Evolutionary conservation across 1,140 invertebrate genomes (phyloP).

Genomic region (Drosophila tropicalis): DNA sequence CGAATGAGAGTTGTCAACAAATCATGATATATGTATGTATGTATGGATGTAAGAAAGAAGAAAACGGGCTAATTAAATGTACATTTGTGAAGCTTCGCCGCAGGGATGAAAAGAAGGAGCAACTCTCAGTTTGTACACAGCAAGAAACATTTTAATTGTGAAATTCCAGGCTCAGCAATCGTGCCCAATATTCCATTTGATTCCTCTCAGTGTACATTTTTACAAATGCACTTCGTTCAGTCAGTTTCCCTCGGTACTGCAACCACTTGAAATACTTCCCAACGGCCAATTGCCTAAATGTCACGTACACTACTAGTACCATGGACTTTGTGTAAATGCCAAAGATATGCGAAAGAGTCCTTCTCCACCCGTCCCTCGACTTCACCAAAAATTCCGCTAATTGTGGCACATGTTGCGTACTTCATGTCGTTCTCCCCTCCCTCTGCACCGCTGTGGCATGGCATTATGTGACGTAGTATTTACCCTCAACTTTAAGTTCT

Average conservation of each 20-base stretch:
- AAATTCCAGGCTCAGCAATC: background rate
- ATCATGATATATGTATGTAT: constrained; percentile 43
- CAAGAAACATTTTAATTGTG: background rate
- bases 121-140: constrained; percentile 18
- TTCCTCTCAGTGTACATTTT: background rate
- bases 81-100: constrained; percentile 70
- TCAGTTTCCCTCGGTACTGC: constrained; percentile 12
- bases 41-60: constrained; percentile 19
- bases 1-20: constrained; percentile 58
- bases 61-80: constrained; percentile 70
- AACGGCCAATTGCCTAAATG: constrained; percentile 69
- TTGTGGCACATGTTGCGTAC: constrained; percentile 66
- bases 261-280: constrained; percentile 50
- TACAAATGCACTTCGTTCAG: background rate
- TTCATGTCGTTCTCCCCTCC: constrained; percentile 28
- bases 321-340: constrained; percentile 32
- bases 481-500: constrained; percentile 57
- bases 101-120: background rate
- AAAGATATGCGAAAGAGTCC: constrained; percentile 30
- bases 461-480: constrained; percentile 23
- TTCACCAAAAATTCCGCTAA: constrained; percentile 50
- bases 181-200: background rate
- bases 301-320: constrained; percentile 52
- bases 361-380: background rate
- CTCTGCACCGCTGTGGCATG: background rate